These are phyloP conservation scores for Notothenia coriiceps DNA, from an alignment of 2,113 vertebrate species.

Conservation along the genomic window DNA sequence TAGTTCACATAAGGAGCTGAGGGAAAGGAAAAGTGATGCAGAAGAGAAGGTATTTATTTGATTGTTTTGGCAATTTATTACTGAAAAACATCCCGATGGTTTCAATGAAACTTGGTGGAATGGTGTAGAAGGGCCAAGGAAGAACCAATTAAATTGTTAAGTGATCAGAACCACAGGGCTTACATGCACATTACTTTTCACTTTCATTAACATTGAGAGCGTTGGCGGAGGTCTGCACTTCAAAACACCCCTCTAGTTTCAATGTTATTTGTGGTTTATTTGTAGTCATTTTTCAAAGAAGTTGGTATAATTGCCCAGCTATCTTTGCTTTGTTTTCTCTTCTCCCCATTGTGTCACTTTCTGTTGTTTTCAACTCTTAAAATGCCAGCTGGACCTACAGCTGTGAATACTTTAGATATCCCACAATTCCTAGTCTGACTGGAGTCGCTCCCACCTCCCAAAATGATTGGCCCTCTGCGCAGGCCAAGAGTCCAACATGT, in stretches of 20 bases:
- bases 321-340: neutral
- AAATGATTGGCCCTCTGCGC: slow-evolving; percentile 54
- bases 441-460: slow-evolving; percentile 53
- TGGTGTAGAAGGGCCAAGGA: too few relatives aligned
- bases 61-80: neutral
- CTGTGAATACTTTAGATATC: slow-evolving; percentile 71
- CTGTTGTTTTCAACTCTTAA: slow-evolving; percentile 33
- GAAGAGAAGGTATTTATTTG: neutral
- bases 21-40: slow-evolving; percentile 8
- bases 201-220: too few relatives aligned
- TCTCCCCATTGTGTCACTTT: neutral
- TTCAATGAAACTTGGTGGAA: too few relatives aligned
- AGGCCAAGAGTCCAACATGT: slow-evolving; percentile 52
- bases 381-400: slow-evolving; percentile 68
- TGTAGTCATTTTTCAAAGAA: neutral
- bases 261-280: neutral
- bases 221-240: too few relatives aligned
- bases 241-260: neutral
- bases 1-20: slow-evolving; percentile 97
- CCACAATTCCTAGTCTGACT: slow-evolving; percentile 61
- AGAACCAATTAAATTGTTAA: too few relatives aligned
- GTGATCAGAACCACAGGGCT: too few relatives aligned
- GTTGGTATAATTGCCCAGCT: neutral
- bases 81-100: too few relatives aligned
- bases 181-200: too few relatives aligned